A percentile compares a stretch with the other conserved stretches of the same genome.
Conservation (phyloP, 2,888 invertebrate species). For the Pollenia angustigena region DNA sequence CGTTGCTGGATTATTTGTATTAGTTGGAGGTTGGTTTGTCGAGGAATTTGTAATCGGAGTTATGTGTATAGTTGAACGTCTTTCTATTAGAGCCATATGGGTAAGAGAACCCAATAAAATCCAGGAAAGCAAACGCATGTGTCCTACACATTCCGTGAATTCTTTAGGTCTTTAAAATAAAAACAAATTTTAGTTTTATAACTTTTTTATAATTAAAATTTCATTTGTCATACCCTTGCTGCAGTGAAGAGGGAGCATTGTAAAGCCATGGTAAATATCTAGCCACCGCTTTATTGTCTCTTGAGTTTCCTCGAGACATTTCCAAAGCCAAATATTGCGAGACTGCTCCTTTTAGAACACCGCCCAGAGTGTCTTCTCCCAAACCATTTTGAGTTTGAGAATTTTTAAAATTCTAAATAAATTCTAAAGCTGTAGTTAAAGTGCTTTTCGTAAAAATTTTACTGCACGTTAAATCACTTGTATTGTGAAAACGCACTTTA, state of each 20-base stretch:
- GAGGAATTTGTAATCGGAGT: slow-evolving; percentile 30
- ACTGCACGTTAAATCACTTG: neutral
- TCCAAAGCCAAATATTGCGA: slow-evolving; percentile 97
- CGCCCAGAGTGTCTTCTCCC: slow-evolving; percentile 98
- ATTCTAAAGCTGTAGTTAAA: neutral
- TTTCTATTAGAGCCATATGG: slow-evolving; percentile 88
- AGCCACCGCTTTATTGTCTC: slow-evolving; percentile 92
- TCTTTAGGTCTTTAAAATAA: slow-evolving; percentile 90
- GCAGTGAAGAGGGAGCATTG: slow-evolving; percentile 90
- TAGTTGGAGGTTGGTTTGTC: slow-evolving; percentile 69
- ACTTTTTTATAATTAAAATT: neutral
- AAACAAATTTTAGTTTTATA: neutral
- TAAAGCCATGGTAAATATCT: slow-evolving; percentile 96
- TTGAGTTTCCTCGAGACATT: slow-evolving; percentile 93
- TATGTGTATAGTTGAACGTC: slow-evolving; percentile 76
- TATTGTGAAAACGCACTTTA: neutral
- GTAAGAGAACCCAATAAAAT: slow-evolving; percentile 97
- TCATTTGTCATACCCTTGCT: slow-evolving; percentile 88
- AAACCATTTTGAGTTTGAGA: slow-evolving; percentile 88
- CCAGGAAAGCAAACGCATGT: slow-evolving; percentile 98
- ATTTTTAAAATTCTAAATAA: slow-evolving; percentile 84
- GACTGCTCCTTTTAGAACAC: slow-evolving; percentile 97
- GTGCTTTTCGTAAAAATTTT: too few species aligned
- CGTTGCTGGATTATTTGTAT: slow-evolving; percentile 69
- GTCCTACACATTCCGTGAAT: slow-evolving; percentile 97